phyloP scores from a whole-genome alignment of 2,113 vertebrate species.

The Athene cunicularia region DNA sequence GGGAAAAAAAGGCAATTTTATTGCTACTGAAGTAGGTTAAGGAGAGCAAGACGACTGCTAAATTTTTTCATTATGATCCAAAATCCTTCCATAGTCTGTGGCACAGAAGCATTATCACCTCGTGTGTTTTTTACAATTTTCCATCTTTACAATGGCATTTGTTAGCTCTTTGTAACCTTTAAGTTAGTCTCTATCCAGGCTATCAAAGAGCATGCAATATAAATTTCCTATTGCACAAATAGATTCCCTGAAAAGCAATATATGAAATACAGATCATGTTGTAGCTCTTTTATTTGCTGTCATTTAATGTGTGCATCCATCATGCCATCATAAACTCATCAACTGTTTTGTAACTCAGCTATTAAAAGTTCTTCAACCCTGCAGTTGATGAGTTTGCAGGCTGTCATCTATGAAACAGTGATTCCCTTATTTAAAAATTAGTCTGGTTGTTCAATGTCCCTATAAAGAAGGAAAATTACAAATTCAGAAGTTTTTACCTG shows the following conservation, averaged over 20 bases:
- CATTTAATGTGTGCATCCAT: not conserved
- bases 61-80: not conserved
- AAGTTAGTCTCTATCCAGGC: not conserved
- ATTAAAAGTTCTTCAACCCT: not conserved
- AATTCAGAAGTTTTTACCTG: not conserved
- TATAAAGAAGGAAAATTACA: not conserved
- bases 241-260: not conserved
- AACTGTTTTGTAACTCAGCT: not conserved
- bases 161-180: not conserved
- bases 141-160: not conserved
- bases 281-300: not conserved
- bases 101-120: not conserved
- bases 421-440: not conserved
- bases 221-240: not conserved
- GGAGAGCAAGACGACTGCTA: not conserved
- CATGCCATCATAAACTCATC: not conserved
- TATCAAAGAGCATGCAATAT: not conserved
- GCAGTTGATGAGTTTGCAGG: not conserved
- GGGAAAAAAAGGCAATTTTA: not conserved
- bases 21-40: not conserved
- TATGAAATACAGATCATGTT: not conserved
- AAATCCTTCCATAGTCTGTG: not conserved
- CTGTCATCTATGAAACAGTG: not conserved
- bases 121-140: not conserved
- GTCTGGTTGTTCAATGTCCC: not conserved